phyloP scores from a whole-genome alignment of 2,113 vertebrate genomes.

The Erinaceus europaeus region DNA sequence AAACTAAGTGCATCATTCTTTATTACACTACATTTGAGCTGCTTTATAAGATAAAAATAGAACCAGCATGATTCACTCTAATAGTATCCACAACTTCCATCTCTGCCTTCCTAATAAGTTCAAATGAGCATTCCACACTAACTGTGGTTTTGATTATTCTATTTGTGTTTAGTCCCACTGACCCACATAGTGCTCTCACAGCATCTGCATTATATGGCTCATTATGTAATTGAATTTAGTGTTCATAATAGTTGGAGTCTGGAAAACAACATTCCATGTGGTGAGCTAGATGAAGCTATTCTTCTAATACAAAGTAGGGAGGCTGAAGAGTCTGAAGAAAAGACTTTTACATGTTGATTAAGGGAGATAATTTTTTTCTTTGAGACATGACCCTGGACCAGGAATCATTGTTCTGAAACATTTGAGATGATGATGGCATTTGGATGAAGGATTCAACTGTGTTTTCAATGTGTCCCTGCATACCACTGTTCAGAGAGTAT shows the following conservation, averaged over 20 bases:
- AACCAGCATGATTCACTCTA: slow-evolving; percentile 31
- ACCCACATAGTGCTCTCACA: slow-evolving; percentile 61
- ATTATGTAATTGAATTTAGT: slow-evolving; percentile 75
- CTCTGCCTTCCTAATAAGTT: slow-evolving; percentile 31
- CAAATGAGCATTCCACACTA: slow-evolving; percentile 34
- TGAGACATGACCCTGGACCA: slow-evolving; percentile 50
- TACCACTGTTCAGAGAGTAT: not conserved
- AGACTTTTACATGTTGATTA: slow-evolving; percentile 57
- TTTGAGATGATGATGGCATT: slow-evolving; percentile 51
- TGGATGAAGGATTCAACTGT: slow-evolving; percentile 22
- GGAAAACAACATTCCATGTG: slow-evolving; percentile 64
- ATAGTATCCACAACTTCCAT: not conserved
- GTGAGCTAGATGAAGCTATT: slow-evolving; percentile 59
- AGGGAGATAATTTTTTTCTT: slow-evolving; percentile 57
- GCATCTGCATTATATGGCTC: slow-evolving; percentile 49
- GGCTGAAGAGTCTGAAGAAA: slow-evolving; percentile 55
- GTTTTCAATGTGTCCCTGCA: not conserved
- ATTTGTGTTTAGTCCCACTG: slow-evolving; percentile 67
- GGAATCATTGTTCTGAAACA: slow-evolving; percentile 48
- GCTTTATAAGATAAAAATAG: not conserved
- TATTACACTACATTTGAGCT: not conserved
- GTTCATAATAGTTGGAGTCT: slow-evolving; percentile 63
- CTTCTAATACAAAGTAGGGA: slow-evolving; percentile 41
- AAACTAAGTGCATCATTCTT: not conserved
- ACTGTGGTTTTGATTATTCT: slow-evolving; percentile 73